Evolutionary conservation across 2,113 vertebrate species (phyloP).

Genomic region (Ifrita kowaldi): DNA sequence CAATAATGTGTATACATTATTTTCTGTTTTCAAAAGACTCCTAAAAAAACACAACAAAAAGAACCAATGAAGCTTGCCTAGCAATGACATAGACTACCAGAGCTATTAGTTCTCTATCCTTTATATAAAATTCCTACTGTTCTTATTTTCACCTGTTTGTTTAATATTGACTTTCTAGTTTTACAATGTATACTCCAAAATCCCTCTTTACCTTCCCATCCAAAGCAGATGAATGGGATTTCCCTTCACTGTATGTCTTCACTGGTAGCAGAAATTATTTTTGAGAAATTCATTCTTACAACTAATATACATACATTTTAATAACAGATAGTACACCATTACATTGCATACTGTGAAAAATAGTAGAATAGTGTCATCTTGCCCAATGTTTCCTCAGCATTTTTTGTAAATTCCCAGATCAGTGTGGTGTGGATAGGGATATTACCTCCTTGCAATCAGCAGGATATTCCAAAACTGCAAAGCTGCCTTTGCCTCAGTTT

Average conservation of each 20-base stretch:
- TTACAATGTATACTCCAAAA: background rate
- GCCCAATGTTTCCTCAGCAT: fast-evolving
- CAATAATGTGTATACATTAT: background rate
- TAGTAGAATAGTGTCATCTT: background rate
- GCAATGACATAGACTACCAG: background rate
- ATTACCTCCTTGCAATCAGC: background rate
- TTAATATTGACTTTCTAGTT: background rate
- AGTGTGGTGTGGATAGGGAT: background rate
- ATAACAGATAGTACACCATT: background rate
- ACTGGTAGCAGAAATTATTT: background rate
- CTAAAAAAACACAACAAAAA: background rate
- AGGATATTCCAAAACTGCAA: background rate
- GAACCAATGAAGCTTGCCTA: fast-evolving
- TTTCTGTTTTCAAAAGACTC: background rate
- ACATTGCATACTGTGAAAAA: background rate
- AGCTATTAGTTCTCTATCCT: background rate
- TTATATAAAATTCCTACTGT: background rate
- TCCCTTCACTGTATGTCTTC: background rate
- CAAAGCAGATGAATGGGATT: background rate
- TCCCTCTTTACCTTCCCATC: background rate
- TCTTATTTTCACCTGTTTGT: background rate
- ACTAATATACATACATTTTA: fast-evolving
- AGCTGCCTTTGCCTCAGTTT: background rate
- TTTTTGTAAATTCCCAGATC: background rate
- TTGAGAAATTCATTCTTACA: background rate